phyloP scores from a whole-genome alignment of 2,113 vertebrate species.

The Triplophysa tibetana region DNA sequence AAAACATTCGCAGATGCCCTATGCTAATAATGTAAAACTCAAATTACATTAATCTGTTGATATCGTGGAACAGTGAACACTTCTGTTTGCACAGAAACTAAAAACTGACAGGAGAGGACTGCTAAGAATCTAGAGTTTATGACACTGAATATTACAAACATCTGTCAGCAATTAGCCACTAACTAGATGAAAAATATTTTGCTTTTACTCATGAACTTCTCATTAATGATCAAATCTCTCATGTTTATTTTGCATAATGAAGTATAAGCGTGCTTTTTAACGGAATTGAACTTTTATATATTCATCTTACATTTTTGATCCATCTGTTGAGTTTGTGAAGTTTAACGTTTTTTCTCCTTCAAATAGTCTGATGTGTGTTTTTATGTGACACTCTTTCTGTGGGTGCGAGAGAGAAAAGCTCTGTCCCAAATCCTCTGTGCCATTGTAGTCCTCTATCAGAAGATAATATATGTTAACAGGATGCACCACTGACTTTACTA shows the following conservation, averaged over 20 bases:
- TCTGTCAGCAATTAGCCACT: not conserved
- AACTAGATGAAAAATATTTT: constrained; percentile 5
- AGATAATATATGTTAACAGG: too few relatives aligned
- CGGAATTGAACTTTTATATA: too few relatives aligned
- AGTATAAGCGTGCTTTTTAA: too few relatives aligned
- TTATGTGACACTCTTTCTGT: not conserved
- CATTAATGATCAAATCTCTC: not conserved
- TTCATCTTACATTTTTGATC: not conserved
- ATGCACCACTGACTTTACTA: not conserved
- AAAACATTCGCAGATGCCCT: too few relatives aligned
- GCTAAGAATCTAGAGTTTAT: not conserved
- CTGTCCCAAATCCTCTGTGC: not conserved
- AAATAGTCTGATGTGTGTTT: not conserved
- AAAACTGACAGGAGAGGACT: not conserved
- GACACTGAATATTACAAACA: not conserved
- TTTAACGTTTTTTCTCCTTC: not conserved
- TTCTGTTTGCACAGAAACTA: not conserved
- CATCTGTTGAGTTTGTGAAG: not conserved
- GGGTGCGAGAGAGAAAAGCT: not conserved
- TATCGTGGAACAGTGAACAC: not conserved
- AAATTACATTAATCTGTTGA: too few relatives aligned
- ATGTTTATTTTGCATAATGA: not conserved
- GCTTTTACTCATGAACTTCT: constrained; percentile 31
- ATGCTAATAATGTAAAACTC: too few relatives aligned
- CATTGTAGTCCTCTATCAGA: not conserved